A percentile compares a stretch with the other conserved stretches of the same genome.
Conservation (phyloP, 1,140 invertebrate genomes). For the Leguminivora glycinivorella region DNA sequence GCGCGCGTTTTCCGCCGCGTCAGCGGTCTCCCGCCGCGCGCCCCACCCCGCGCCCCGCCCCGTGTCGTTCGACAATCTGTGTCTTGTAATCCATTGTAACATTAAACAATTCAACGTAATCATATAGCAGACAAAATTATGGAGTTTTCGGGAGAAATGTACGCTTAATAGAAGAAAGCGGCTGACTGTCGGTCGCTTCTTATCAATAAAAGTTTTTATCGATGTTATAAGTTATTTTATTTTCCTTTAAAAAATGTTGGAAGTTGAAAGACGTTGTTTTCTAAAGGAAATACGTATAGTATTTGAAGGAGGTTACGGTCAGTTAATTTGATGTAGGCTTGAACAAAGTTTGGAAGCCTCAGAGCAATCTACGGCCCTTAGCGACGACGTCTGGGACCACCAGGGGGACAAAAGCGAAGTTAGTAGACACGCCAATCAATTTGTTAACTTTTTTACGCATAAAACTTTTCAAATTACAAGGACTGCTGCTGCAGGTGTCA, state of each 20-base stretch:
- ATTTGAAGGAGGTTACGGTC: background rate
- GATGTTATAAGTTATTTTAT: conserved; percentile 58
- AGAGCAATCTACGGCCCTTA: background rate
- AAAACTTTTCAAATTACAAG: background rate
- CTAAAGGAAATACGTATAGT: background rate
- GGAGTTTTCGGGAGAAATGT: conserved; percentile 70
- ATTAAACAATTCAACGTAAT: conserved; percentile 69
- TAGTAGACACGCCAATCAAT: conserved; percentile 20
- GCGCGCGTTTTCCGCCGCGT: conserved; percentile 66
- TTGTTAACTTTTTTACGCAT: conserved; percentile 6
- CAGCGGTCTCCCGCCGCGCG: conserved; percentile 55
- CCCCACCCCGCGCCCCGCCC: conserved; percentile 51
- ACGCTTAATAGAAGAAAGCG: conserved; percentile 72
- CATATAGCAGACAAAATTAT: conserved; percentile 63
- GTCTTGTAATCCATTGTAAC: conserved; percentile 73
- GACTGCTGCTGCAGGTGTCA: conserved; percentile 2
- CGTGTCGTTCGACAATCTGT: conserved; percentile 66
- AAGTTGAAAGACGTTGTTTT: background rate
- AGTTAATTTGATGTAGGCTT: conserved; percentile 17
- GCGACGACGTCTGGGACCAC: background rate
- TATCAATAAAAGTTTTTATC: conserved; percentile 78
- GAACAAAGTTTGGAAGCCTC: conserved; percentile 20
- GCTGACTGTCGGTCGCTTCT: conserved; percentile 56
- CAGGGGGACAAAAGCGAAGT: background rate
- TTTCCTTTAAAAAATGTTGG: background rate